These are phyloP conservation scores for Sanderia malayensis DNA, from an alignment of 30 jellyfish, hydroid and myxozoan species.

Conservation along the genomic window DNA sequence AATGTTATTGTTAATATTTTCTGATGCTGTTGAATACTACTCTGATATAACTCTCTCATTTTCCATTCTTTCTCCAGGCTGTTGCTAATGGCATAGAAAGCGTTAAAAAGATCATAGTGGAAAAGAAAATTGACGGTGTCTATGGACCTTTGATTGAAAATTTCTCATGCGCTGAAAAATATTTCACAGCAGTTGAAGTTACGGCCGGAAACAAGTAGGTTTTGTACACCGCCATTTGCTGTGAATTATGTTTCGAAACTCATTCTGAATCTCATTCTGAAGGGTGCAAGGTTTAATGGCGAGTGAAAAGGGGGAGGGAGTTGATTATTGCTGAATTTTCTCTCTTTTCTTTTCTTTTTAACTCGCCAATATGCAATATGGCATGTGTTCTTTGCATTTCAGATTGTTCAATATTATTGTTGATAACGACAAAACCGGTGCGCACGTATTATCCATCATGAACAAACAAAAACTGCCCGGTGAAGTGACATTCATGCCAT, in stretches of 20 bases:
- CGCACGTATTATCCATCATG: conserved; percentile 72
- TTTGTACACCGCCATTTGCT: too few relatives aligned
- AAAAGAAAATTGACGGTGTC: conserved; percentile 82
- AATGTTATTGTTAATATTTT: too few relatives aligned
- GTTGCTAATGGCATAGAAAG: conserved; percentile 90
- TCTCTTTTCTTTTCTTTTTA: too few relatives aligned
- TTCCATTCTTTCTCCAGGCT: conserved; percentile 73
- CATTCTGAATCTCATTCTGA: too few relatives aligned
- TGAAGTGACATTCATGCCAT: conserved; percentile 94
- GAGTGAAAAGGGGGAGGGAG: too few relatives aligned
- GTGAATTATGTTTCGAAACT: too few relatives aligned
- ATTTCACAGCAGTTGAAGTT: conserved; percentile 85
- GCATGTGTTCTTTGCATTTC: too few relatives aligned
- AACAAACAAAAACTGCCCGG: conserved; percentile 89
- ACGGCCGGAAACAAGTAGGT: conserved; percentile 97
- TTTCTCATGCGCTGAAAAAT: conserved; percentile 75
- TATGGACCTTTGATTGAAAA: conserved; percentile 95
- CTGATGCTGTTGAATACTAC: too few relatives aligned
- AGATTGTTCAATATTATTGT: conserved; percentile 93
- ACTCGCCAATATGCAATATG: too few relatives aligned
- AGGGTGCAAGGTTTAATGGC: too few relatives aligned
- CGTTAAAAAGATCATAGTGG: conserved; percentile 70
- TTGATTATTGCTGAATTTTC: too few relatives aligned
- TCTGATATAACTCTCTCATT: too few relatives aligned
- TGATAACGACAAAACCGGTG: conserved; percentile 89